Conservation (phyloP, 2,113 vertebrate species). For the Catagonus wagneri region DNA sequence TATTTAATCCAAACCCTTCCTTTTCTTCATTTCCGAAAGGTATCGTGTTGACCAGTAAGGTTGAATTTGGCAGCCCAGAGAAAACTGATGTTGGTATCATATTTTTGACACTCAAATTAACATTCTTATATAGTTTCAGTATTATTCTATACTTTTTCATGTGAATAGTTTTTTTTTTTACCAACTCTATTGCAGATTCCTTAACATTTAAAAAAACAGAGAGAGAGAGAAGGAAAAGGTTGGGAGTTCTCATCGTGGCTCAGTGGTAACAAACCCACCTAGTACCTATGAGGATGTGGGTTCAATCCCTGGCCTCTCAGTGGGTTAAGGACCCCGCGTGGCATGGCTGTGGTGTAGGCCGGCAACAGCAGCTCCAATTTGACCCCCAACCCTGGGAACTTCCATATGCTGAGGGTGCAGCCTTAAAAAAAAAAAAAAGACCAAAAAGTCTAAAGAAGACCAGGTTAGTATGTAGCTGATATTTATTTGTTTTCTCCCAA, state of each 20-base stretch:
- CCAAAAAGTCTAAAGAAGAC: neutral
- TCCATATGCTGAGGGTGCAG: no score
- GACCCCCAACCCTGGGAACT: no score
- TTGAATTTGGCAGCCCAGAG: conserved; percentile 6
- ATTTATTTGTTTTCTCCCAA: neutral
- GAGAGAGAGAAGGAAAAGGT: no score
- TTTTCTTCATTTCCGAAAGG: conserved; percentile 42
- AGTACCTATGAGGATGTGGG: no score
- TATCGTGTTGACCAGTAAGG: neutral
- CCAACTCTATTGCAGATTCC: neutral
- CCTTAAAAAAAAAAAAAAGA: no score
- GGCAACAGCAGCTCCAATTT: no score
- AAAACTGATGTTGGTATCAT: conserved; percentile 12
- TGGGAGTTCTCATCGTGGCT: no score
- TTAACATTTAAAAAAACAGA: conserved; percentile 19
- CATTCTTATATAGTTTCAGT: neutral
- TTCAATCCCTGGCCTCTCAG: no score
- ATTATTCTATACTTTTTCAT: neutral
- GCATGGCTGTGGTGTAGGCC: no score
- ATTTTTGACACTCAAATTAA: conserved; percentile 33
- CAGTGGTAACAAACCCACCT: no score
- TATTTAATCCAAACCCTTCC: conserved; percentile 19
- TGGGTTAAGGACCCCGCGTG: no score
- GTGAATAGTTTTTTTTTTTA: neutral
- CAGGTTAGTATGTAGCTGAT: neutral